Base-by-base conservation (phyloP, 2,888 invertebrate genomes). In the Melanophora roralis region DNA sequence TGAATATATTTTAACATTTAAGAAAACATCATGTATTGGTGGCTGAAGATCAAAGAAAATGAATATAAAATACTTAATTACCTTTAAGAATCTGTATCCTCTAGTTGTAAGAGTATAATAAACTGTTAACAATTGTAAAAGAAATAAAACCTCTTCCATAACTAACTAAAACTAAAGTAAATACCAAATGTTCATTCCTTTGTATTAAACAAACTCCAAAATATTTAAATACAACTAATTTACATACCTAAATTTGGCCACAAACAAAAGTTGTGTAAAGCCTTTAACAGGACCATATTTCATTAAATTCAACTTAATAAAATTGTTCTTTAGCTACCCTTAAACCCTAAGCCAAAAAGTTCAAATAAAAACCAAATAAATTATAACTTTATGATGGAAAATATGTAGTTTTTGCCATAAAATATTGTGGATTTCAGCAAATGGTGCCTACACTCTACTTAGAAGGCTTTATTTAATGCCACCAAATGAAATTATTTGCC, bases 401-500 rank as follows among this genome's bases (percentile, higher is more conserved):
- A 78, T 67, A 78, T 72, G n/a, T n/a, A n/a, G n/a, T 49, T 78
- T 78, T 62, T 78, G 47, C 38, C 16, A 40, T 11, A 65, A 74
- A 67, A 78, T 72, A 67, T 34, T 74, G 78, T 64, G 74, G 74
- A 78, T 74, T 78, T 74, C 55, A 43, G 62, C 68, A 69, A 76
- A 62, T 76, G 69, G 68, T 76, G 69, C 76, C 69, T 76, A 78
- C 51, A 74, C 68, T 74, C 64, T 74, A 64, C 78, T 74, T 73
- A 69, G 74, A 79, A 82, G 79, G 77, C 73, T 79, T 73, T 74
- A 64, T 79, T 81, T 81, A 82, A 82, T 81, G 82, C 77, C 82
- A 82, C 81, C 81, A 75, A 82, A 81, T 82, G 82, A 81, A 82
- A 81, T 81, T 82, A 82, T 82, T 81, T 78, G 79, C 82, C 77